Conservation (phyloP, 1,140 invertebrate species). For the Papilio polytes region DNA sequence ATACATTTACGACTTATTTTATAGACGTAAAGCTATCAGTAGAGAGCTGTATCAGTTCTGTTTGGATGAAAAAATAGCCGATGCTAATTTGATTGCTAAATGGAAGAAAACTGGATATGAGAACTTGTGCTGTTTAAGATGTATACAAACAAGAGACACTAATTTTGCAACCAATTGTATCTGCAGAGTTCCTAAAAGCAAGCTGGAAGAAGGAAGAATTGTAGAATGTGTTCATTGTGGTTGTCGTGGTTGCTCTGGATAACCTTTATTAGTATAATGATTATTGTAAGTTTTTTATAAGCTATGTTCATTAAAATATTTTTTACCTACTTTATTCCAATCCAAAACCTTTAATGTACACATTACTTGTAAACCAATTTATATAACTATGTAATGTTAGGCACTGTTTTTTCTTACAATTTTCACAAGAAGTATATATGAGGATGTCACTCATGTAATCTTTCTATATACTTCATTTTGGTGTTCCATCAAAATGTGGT, state of each 20-base stretch:
- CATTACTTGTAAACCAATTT: too few species aligned
- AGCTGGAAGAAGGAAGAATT: conserved; percentile 98
- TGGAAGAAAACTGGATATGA: conserved; percentile 99
- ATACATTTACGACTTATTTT: conserved; percentile 99
- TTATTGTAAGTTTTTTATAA: neutral
- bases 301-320: neutral
- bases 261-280: conserved; percentile 29
- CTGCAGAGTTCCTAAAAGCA: conserved; percentile 98
- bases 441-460: too few species aligned
- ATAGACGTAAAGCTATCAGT: conserved; percentile 98
- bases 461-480: too few species aligned
- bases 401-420: too few species aligned
- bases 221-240: conserved; percentile 99
- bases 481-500: too few species aligned
- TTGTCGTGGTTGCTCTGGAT: conserved; percentile 97
- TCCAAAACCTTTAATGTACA: too few species aligned
- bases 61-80: conserved; percentile 98
- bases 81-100: conserved; percentile 98
- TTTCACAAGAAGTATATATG: too few species aligned
- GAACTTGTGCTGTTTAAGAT: conserved; percentile 99
- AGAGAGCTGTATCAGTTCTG: conserved; percentile 99
- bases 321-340: neutral
- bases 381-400: too few species aligned
- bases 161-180: conserved; percentile 99
- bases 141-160: conserved; percentile 99